Evolutionary conservation across 35 echinoderm and acorn worm species (phyloP).

Genomic region (Apostichopus californicus): DNA sequence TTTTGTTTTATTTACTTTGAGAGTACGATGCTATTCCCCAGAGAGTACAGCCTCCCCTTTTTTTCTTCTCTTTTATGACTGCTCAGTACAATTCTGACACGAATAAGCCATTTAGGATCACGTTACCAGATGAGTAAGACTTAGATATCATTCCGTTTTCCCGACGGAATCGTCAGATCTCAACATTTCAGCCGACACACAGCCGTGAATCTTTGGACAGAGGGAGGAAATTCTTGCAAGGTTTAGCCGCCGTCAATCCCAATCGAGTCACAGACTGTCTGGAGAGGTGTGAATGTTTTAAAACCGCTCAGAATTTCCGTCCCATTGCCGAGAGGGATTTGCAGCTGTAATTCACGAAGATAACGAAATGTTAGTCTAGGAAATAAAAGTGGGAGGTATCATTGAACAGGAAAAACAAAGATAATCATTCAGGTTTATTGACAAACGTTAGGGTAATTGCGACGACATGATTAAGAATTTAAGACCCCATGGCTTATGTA

Average conservation of each 20-base stretch:
- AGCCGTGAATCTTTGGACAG: background rate
- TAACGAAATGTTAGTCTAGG: background rate
- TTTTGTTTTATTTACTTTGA: background rate
- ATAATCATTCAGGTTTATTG: background rate
- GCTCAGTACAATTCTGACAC: background rate
- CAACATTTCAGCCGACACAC: background rate
- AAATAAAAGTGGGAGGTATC: background rate
- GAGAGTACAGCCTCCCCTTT: background rate
- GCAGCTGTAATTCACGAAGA: background rate
- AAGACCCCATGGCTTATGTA: background rate
- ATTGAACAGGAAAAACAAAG: background rate
- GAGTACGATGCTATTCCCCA: background rate
- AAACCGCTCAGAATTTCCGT: background rate
- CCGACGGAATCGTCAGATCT: background rate
- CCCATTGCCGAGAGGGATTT: background rate
- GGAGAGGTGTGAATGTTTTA: slow-evolving; percentile 27
- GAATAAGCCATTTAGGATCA: background rate
- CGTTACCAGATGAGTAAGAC: background rate
- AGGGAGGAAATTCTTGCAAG: background rate
- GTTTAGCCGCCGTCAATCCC: background rate
- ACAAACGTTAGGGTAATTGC: background rate
- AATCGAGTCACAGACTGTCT: background rate
- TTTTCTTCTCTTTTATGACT: no score
- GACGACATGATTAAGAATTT: background rate
- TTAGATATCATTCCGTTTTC: background rate